phyloP scores from a whole-genome alignment of 2,113 vertebrate genomes.

The Apodemus speciosus region DNA sequence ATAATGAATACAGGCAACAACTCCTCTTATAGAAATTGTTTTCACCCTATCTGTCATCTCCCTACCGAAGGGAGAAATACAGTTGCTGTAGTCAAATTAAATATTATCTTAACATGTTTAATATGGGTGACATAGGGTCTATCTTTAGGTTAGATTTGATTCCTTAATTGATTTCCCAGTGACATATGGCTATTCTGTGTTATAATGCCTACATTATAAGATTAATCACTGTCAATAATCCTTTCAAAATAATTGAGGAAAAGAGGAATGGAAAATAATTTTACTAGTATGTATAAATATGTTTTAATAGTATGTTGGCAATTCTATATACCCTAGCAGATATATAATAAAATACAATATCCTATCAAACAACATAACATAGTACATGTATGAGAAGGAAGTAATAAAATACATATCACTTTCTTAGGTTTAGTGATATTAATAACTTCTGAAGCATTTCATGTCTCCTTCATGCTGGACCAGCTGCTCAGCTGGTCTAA shows the following conservation, averaged over 20 bases:
- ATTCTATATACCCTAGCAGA: not conserved
- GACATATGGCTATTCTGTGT: not conserved
- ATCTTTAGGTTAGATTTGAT: not conserved
- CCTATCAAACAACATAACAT: not conserved
- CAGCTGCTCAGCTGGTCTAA: not conserved
- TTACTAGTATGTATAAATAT: not conserved
- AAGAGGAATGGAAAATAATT: not conserved
- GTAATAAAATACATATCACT: not conserved
- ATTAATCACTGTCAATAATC: not conserved
- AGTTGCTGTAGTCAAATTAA: not conserved
- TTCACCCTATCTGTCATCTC: not conserved
- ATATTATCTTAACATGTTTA: not conserved
- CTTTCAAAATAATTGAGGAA: constrained; percentile 4
- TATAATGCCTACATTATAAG: constrained; percentile 25
- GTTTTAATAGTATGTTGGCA: not conserved
- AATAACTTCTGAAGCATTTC: constrained; percentile 21
- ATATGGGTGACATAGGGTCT: not conserved
- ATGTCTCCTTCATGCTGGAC: constrained; percentile 1
- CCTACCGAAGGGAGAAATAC: not conserved
- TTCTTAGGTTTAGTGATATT: constrained; percentile 4
- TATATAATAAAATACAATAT: not conserved
- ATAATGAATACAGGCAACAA: not conserved
- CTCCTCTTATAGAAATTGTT: not conserved
- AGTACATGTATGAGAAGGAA: not conserved
- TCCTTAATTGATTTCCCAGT: not conserved